Percentiles rank a stretch among this genome's conserved stretches.
These are phyloP conservation scores for Thrips palmi DNA, from an alignment of 1,140 invertebrate genomes.

Conservation along the genomic window DNA sequence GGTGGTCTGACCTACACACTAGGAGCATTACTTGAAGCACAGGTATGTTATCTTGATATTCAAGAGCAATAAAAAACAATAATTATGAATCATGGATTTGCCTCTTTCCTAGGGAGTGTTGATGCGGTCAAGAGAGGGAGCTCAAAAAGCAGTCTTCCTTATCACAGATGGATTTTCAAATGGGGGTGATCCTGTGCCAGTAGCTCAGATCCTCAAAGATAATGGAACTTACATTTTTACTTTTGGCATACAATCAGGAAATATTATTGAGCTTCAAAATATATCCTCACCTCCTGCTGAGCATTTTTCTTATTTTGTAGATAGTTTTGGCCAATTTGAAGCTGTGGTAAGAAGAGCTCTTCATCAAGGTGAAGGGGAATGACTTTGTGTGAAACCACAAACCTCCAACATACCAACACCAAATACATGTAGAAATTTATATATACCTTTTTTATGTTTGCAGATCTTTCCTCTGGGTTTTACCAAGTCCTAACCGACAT, in stretches of 20 bases:
- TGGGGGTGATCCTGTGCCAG: conserved; percentile 41
- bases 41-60: conserved; percentile 24
- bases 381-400: conserved; percentile 3
- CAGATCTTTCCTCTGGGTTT: conserved; percentile 40
- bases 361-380: conserved; percentile 34
- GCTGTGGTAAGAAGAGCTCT: conserved; percentile 44
- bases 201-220: conserved; percentile 31
- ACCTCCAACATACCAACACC: conserved; percentile 6
- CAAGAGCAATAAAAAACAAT: conserved; percentile 1
- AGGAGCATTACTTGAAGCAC: conserved; percentile 42
- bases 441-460: conserved; percentile 14
- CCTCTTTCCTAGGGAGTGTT: conserved; percentile 10
- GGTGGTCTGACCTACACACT: conserved; percentile 50
- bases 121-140: conserved; percentile 21
- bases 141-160: conserved; percentile 41
- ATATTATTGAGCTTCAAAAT: conserved; percentile 40
- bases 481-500: conserved; percentile 29
- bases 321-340: conserved; percentile 54
- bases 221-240: conserved; percentile 40
- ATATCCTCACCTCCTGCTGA: conserved; percentile 43
- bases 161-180: conserved; percentile 58
- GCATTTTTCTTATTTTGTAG: conserved; percentile 45
- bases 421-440: conserved; percentile 7
- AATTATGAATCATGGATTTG: background rate
- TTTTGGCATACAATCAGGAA: conserved; percentile 48